phyloP scores from a whole-genome alignment of 2,888 invertebrate species.

The Teinopalpus imperialis region DNA sequence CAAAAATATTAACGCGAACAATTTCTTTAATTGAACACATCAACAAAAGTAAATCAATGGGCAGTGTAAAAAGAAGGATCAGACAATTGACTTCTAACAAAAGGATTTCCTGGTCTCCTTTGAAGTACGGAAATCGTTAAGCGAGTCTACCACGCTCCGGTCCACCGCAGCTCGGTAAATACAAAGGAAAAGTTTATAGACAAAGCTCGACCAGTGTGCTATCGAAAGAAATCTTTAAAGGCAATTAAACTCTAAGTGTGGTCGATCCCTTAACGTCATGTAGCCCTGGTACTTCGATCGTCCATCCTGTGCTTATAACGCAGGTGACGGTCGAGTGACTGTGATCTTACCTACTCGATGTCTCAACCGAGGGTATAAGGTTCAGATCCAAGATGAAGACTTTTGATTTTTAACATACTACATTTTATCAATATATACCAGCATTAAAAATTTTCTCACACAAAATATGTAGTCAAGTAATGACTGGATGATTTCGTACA shows the following conservation, averaged over 20 bases:
- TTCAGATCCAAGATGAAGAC: no score
- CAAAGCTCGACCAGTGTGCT: not conserved
- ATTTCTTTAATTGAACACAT: slow-evolving; percentile 9
- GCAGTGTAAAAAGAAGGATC: slow-evolving; percentile 8
- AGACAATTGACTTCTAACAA: slow-evolving; percentile 22
- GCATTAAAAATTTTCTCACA: no score
- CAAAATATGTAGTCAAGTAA: no score
- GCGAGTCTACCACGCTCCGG: slow-evolving; percentile 1
- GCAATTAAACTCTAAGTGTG: slow-evolving; percentile 14
- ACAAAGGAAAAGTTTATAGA: slow-evolving; percentile 19
- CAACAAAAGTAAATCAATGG: not conserved
- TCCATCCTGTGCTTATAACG: no score
- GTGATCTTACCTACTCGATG: no score
- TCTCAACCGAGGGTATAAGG: no score
- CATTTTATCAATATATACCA: no score
- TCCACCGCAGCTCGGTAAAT: slow-evolving; percentile 19
- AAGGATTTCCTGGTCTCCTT: slow-evolving; percentile 18
- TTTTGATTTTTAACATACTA: no score
- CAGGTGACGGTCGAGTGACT: no score
- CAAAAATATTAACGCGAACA: no score
- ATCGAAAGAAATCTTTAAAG: slow-evolving; percentile 19
- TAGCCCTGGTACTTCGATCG: not conserved
- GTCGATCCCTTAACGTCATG: not conserved
- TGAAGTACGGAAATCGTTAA: slow-evolving; percentile 25
- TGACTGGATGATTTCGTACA: no score